phyloP scores from a whole-genome alignment of 2,888 invertebrate species.

The Aricia artaxerxes region DNA sequence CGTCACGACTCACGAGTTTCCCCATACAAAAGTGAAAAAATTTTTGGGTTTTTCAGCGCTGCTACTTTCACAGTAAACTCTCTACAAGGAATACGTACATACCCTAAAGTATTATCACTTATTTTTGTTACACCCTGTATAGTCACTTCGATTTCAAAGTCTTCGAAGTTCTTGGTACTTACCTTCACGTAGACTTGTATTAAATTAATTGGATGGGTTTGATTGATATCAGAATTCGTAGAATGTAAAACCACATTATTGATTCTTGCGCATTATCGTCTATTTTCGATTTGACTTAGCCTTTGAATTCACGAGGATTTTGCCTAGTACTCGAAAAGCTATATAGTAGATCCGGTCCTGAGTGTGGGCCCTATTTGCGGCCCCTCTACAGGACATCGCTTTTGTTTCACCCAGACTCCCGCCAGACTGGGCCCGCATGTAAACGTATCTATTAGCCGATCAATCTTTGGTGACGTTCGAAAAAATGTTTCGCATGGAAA shows the following conservation, averaged over 20 bases:
- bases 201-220: background rate
- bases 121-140: too few relatives aligned
- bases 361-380: constrained; percentile 1
- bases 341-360: background rate
- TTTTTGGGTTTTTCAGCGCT: too few relatives aligned
- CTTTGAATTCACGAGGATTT: background rate
- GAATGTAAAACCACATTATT: background rate
- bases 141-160: too few relatives aligned
- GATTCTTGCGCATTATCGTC: background rate
- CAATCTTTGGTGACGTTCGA: constrained; percentile 2
- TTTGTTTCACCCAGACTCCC: constrained; percentile 16
- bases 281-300: too few relatives aligned
- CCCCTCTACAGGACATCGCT: constrained; percentile 18
- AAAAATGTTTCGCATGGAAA: constrained; percentile 7
- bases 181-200: background rate
- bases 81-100: too few relatives aligned
- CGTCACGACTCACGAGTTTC: too few relatives aligned
- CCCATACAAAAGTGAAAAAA: too few relatives aligned
- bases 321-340: background rate
- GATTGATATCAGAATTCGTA: background rate
- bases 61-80: too few relatives aligned
- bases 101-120: too few relatives aligned
- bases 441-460: constrained; percentile 20
- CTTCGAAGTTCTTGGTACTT: too few relatives aligned
- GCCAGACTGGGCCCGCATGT: constrained; percentile 5